Conservation (phyloP, 2,888 invertebrate genomes). For the Nezara viridula region DNA sequence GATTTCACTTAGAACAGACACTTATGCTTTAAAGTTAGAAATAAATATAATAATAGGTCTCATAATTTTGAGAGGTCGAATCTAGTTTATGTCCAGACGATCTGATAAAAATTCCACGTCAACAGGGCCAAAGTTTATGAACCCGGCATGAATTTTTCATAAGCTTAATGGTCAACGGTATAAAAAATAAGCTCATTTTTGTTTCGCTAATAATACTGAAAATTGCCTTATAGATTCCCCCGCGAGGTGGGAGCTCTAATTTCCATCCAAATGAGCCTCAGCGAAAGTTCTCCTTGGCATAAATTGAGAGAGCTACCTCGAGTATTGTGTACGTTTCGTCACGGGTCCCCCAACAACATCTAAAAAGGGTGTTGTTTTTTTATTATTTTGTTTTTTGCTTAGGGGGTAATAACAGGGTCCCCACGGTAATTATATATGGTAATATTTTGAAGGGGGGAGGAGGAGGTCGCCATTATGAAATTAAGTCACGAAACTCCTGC, state of each 20-base stretch:
- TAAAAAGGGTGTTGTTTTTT: not conserved
- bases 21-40: not conserved
- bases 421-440: slow-evolving; percentile 59
- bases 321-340: slow-evolving; percentile 33
- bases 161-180: slow-evolving; percentile 4
- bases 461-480: slow-evolving; percentile 57
- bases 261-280: slow-evolving; percentile 31
- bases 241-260: not conserved
- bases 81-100: not conserved
- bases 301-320: not conserved
- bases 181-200: slow-evolving; percentile 43
- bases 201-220: slow-evolving; percentile 37
- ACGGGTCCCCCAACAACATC: not conserved
- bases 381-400: not conserved
- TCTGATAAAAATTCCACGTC: slow-evolving; percentile 32
- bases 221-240: slow-evolving; percentile 44
- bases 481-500: slow-evolving; percentile 59
- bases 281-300: slow-evolving; percentile 15
- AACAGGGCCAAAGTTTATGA: not conserved
- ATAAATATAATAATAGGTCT: not conserved
- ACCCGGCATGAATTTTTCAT: slow-evolving; percentile 31
- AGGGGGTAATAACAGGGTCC: slow-evolving; percentile 53
- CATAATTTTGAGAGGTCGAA: not conserved
- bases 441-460: slow-evolving; percentile 30
- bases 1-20: no score